phyloP scores from a whole-genome alignment of 2,888 invertebrate species.

The Hydrotaea diabolus region DNA sequence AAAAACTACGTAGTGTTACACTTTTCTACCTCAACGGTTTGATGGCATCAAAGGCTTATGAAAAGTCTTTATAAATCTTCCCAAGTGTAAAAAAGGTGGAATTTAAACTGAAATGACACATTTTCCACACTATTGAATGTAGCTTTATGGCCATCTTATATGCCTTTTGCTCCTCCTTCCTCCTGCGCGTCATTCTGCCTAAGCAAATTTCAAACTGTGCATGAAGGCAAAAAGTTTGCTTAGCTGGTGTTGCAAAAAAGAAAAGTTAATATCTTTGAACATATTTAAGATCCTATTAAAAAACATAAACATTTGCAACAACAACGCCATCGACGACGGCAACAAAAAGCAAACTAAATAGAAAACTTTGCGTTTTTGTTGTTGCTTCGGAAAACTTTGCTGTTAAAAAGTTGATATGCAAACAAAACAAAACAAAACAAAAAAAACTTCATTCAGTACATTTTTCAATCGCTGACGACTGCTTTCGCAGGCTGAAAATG shows the following conservation, averaged over 20 bases:
- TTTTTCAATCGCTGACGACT: background rate
- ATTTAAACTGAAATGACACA: constrained; percentile 3
- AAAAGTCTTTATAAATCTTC: constrained; percentile 15
- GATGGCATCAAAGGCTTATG: constrained; percentile 15
- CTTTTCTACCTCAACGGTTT: constrained; percentile 8
- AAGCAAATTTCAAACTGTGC: background rate
- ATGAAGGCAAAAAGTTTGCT: constrained; percentile 6
- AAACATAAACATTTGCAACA: constrained; percentile 9
- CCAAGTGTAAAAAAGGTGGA: background rate
- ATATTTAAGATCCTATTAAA: constrained; percentile 24
- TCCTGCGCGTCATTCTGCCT: background rate
- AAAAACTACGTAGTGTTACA: background rate
- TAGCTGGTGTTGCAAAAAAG: background rate
- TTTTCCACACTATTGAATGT: constrained; percentile 4
- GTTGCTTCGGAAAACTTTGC: constrained; percentile 13
- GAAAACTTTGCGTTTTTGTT: background rate
- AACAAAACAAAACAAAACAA: background rate
- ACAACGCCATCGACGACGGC: constrained; percentile 19
- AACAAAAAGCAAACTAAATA: constrained; percentile 2
- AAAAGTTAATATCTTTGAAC: constrained; percentile 8
- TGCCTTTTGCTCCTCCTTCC: background rate
- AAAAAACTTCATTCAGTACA: background rate
- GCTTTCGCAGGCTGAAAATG: constrained; percentile 1
- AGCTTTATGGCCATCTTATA: background rate
- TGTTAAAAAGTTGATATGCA: constrained; percentile 27